Percentiles rank a stretch among this genome's conserved stretches.
Conservation (phyloP, 1,140 invertebrate species). For the Listronotus bonariensis region DNA sequence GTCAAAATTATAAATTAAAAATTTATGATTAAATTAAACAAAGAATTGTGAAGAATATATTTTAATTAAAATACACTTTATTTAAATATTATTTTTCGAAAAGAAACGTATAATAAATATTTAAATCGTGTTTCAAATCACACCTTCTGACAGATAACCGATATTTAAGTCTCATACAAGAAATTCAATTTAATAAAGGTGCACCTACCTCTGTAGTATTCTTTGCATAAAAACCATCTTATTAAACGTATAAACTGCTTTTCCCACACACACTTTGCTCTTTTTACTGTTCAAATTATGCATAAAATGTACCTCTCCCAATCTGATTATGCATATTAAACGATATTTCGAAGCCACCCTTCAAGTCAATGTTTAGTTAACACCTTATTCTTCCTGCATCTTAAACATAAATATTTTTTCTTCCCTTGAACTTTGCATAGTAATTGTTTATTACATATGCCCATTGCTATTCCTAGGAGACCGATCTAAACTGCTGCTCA, state of each 20-base stretch:
- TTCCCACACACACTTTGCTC: conserved; percentile 18
- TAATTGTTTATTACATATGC: not conserved
- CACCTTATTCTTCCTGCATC: conserved; percentile 19
- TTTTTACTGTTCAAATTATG: conserved; percentile 16
- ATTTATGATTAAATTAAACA: no score
- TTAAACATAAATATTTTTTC: conserved; percentile 10
- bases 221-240: conserved; percentile 24
- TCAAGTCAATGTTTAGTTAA: conserved; percentile 21
- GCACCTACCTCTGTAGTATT: conserved; percentile 12
- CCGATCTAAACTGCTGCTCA: no score
- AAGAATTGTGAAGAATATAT: no score
- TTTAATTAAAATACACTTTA: no score
- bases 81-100: no score
- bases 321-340: conserved; percentile 20
- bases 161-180: conserved; percentile 13
- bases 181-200: conserved; percentile 14
- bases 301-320: conserved; percentile 14
- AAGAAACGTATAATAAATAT: no score
- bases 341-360: conserved; percentile 13
- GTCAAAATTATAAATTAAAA: no score
- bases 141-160: conserved; percentile 14
- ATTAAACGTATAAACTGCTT: conserved; percentile 20
- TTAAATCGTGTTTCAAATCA: not conserved
- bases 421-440: not conserved
- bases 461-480: no score